phyloP scores from a whole-genome alignment of 2,888 invertebrate species.

The Blomia tropicalis region DNA sequence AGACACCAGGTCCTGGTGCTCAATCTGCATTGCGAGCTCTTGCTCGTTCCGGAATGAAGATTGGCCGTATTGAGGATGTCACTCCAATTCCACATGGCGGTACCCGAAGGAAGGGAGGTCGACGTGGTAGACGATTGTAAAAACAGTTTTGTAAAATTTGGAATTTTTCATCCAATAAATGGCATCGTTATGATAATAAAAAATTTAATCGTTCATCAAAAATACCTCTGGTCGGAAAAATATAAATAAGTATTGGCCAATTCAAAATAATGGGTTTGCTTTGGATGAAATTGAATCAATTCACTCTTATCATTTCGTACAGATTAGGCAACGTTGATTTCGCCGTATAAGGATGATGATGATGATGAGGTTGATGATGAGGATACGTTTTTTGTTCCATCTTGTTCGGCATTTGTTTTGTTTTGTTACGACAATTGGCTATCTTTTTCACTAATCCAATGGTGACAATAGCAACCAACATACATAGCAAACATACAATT shows the following conservation, averaged over 20 bases:
- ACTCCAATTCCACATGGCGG: slow-evolving; percentile 98
- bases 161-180: too few species aligned
- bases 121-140: slow-evolving; percentile 96
- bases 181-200: slow-evolving; percentile 3
- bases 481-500: background rate
- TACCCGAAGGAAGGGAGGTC: slow-evolving; percentile 98
- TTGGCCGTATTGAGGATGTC: slow-evolving; percentile 93
- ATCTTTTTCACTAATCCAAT: background rate
- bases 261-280: too few species aligned
- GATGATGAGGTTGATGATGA: too few species aligned
- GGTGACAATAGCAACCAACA: background rate
- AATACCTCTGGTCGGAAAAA: background rate
- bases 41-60: slow-evolving; percentile 97
- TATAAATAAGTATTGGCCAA: too few species aligned
- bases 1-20: slow-evolving; percentile 96
- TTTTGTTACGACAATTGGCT: too few species aligned
- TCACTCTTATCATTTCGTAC: slow-evolving; percentile 7
- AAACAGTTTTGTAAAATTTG: background rate
- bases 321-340: background rate
- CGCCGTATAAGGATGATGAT: too few species aligned
- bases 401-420: too few species aligned
- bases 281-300: too few species aligned
- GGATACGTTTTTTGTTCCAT: too few species aligned
- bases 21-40: slow-evolving; percentile 87
- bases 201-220: background rate